Percentiles rank a stretch among this genome's conserved stretches.
Conservation (phyloP, 2,113 vertebrate species). For the Isichthys henryi region DNA sequence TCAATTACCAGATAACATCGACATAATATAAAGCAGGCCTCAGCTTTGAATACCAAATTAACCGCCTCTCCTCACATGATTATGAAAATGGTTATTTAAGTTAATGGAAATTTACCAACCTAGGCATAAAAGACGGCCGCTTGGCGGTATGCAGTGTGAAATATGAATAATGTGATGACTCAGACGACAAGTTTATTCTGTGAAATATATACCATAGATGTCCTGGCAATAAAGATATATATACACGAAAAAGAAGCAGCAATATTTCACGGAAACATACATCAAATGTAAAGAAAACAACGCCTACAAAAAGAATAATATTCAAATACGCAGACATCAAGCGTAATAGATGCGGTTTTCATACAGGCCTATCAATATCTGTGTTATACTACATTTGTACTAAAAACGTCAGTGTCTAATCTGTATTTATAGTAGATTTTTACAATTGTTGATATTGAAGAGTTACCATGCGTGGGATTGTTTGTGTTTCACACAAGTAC, state of each 20-base stretch:
- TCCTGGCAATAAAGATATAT: neutral
- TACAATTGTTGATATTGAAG: neutral
- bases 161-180: neutral
- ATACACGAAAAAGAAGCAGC: neutral
- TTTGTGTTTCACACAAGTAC: neutral
- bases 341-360: neutral
- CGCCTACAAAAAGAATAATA: neutral
- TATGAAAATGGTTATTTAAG: neutral
- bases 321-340: neutral
- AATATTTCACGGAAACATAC: neutral
- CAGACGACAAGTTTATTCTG: neutral
- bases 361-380: neutral
- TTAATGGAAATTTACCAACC: neutral
- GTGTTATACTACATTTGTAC: neutral
- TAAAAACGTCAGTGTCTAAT: neutral
- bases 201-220: neutral
- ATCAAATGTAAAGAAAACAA: neutral
- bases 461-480: neutral
- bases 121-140: neutral
- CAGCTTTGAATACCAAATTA: neutral
- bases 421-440: neutral
- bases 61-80: neutral
- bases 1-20: constrained; percentile 43
- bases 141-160: neutral
- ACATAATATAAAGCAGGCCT: neutral